phyloP scores from a whole-genome alignment of 1,140 invertebrate species.

The Rhizoglyphus robini region DNA sequence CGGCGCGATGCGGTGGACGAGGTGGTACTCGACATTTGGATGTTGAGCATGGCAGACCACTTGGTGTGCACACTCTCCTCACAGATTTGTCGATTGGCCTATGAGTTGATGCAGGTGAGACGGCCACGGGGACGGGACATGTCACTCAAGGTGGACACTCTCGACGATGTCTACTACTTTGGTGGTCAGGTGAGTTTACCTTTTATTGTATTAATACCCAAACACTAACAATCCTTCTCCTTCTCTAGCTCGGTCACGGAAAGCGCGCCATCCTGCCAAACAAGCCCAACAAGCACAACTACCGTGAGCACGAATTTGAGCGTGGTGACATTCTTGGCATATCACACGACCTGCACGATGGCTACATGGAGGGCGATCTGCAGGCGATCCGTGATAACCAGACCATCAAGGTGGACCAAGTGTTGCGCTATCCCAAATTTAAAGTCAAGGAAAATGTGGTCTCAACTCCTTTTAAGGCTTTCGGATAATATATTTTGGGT shows the following conservation, averaged over 20 bases:
- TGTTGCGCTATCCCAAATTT: conserved; percentile 13
- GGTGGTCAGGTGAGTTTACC: conserved; percentile 61
- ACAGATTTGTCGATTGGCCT: conserved; percentile 82
- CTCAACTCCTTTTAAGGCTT: neutral
- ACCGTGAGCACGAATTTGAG: conserved; percentile 54
- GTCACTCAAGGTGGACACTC: conserved; percentile 50
- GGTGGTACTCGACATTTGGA: conserved; percentile 76
- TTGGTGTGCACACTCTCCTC: conserved; percentile 69
- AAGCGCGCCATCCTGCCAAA: conserved; percentile 58
- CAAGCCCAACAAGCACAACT: conserved; percentile 40
- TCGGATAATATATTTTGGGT: neutral
- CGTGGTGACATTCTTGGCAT: conserved; percentile 61
- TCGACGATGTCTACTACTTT: conserved; percentile 96
- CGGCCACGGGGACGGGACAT: conserved; percentile 33
- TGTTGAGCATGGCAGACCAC: conserved; percentile 71
- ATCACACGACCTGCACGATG: conserved; percentile 91
- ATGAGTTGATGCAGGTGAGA: conserved; percentile 73
- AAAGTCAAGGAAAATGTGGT: conserved; percentile 14
- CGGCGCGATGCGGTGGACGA: conserved; percentile 66
- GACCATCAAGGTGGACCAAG: no score
- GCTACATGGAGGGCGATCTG: conserved; percentile 39
- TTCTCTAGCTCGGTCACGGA: conserved; percentile 53
- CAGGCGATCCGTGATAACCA: neutral
- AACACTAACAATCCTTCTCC: neutral
- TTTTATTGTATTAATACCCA: neutral